A percentile compares a stretch with the other conserved stretches of the same genome.
phyloP scores from a whole-genome alignment of 2,797 vertebrate species.

The Tangara arthus region DNA sequence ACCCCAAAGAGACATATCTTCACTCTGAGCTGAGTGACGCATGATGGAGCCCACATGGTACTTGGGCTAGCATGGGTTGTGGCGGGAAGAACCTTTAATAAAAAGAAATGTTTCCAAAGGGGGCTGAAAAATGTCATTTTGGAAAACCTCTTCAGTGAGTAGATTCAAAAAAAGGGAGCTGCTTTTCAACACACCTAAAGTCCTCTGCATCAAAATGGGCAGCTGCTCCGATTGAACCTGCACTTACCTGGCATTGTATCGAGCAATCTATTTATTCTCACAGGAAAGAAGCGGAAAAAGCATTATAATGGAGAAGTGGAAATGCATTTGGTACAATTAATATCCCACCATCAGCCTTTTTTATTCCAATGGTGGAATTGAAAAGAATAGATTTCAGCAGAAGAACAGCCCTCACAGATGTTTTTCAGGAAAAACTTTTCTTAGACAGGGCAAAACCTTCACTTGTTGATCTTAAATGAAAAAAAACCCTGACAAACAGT shows the following conservation, averaged over 20 bases:
- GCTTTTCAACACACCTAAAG: neutral
- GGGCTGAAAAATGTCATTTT: neutral
- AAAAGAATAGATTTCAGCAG: neutral
- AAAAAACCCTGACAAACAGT: neutral
- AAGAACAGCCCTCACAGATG: neutral
- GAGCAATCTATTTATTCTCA: neutral
- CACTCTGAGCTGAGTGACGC: accelerated
- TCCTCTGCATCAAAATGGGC: neutral
- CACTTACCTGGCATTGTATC: neutral
- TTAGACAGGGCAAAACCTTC: neutral
- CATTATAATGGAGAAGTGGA: neutral
- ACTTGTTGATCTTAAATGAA: neutral
- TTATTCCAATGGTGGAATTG: neutral
- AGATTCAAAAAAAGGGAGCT: neutral
- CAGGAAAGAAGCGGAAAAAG: neutral
- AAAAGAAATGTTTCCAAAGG: neutral
- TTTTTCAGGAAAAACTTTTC: neutral
- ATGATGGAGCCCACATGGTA: accelerated
- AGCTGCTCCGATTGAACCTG: neutral
- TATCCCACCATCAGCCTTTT: neutral
- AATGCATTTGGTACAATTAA: neutral
- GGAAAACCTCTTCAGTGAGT: neutral
- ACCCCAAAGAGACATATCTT: accelerated
- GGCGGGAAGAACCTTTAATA: neutral
- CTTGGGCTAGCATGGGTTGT: accelerated